A percentile compares a stretch with the other conserved stretches of the same genome.
phyloP scores from a whole-genome alignment of 2,797 vertebrate species.

The Notamacropus eugenii region DNA sequence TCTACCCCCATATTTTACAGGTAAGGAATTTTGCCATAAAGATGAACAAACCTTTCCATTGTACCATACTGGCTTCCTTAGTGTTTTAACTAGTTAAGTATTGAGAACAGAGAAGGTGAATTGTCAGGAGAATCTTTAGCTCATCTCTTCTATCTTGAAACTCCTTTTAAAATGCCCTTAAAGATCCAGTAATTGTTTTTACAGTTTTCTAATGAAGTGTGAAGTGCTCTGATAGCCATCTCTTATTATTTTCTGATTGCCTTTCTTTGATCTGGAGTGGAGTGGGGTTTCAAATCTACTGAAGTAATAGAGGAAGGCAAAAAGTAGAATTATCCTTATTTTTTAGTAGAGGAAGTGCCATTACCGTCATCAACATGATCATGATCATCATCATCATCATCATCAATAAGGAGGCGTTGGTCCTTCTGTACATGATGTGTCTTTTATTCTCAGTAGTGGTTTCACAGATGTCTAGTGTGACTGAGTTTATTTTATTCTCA shows the following conservation, averaged over 20 bases:
- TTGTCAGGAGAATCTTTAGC: background rate
- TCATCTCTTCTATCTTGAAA: background rate
- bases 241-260: background rate
- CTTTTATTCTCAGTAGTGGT: background rate
- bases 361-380: background rate
- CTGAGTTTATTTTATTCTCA: background rate
- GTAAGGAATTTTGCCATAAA: background rate
- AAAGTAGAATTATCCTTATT: background rate
- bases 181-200: background rate
- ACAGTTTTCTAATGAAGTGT: background rate
- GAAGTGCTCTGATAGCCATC: background rate
- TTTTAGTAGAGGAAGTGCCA: background rate
- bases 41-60: background rate
- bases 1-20: background rate
- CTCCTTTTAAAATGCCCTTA: background rate
- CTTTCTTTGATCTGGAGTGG: background rate
- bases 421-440: background rate
- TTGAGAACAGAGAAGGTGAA: background rate
- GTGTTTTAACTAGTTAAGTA: background rate
- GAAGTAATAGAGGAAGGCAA: background rate
- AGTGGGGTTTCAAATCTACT: background rate
- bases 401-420: background rate
- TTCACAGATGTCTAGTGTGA: background rate
- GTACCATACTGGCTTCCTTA: background rate
- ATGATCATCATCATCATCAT: too few species aligned